Evolutionary conservation across 37 sponge, comb jelly and placozoan species (phyloP).

Genomic region (Dysidea cf. avara): DNA sequence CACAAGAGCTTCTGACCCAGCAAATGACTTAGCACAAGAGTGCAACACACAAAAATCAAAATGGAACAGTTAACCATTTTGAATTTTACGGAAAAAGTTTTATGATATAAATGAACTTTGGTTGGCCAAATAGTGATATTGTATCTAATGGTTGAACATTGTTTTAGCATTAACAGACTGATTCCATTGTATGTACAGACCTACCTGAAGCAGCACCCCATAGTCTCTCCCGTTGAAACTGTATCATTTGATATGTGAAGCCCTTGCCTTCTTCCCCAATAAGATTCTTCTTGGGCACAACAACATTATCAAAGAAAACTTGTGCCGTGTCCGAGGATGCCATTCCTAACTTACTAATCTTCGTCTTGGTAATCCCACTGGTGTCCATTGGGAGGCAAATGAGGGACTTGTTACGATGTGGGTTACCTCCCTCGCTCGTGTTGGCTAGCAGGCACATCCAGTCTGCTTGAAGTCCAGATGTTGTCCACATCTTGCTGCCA

Average conservation of each 20-base stretch:
- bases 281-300: slow-evolving; percentile 74
- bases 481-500: slow-evolving; percentile 98
- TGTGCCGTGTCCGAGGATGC: slow-evolving; percentile 85
- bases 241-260: slow-evolving; percentile 92
- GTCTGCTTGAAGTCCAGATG: slow-evolving; percentile 87
- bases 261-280: slow-evolving; percentile 94
- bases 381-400: slow-evolving; percentile 93
- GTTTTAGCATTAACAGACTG: too few relatives aligned
- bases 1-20: too few relatives aligned
- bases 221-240: slow-evolving; percentile 94
- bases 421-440: slow-evolving; percentile 74
- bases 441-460: slow-evolving; percentile 97
- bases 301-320: slow-evolving; percentile 89
- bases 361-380: slow-evolving; percentile 56
- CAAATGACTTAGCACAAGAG: too few relatives aligned
- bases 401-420: slow-evolving; percentile 87
- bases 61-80: too few relatives aligned
- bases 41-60: too few relatives aligned
- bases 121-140: too few relatives aligned
- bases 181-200: too few relatives aligned
- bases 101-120: too few relatives aligned
- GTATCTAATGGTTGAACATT: too few relatives aligned
- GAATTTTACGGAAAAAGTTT: too few relatives aligned
- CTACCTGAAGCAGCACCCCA: slow-evolving; percentile 66
- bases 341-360: slow-evolving; percentile 67